Percentiles rank a stretch among this genome's conserved stretches.
Conservation (phyloP, 2,113 vertebrate genomes). For the Cryptotis parvus region DNA sequence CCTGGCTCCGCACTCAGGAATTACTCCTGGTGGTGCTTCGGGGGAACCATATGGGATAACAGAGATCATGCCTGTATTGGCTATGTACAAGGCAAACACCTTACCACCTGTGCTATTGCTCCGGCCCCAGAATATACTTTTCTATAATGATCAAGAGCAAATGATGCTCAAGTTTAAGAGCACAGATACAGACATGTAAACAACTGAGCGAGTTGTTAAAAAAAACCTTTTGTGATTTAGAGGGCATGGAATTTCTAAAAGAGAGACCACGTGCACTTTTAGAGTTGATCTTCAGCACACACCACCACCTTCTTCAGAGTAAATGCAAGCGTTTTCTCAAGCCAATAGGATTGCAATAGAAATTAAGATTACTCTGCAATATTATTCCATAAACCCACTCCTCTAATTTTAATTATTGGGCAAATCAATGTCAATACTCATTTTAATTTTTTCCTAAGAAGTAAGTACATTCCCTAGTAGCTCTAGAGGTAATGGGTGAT, state of each 20-base stretch:
- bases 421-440: not conserved
- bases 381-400: not conserved
- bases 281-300: conserved; percentile 15
- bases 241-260: conserved; percentile 22
- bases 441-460: conserved; percentile 34
- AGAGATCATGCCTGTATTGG: no score
- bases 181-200: not conserved
- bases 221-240: not conserved
- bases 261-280: not conserved
- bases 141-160: not conserved
- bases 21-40: no score
- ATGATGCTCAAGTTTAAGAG: not conserved
- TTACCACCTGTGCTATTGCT: no score
- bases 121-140: not conserved
- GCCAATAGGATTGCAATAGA: not conserved
- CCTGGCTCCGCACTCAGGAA: no score
- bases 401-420: not conserved
- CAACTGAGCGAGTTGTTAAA: not conserved
- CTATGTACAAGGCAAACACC: no score
- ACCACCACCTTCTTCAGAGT: not conserved
- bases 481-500: not conserved
- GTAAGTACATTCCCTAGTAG: not conserved
- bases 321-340: conserved; percentile 6
- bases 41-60: no score
- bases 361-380: no score